Evolutionary conservation across 2,113 vertebrate genomes (phyloP).

Genomic region (Ovibos moschatus): DNA sequence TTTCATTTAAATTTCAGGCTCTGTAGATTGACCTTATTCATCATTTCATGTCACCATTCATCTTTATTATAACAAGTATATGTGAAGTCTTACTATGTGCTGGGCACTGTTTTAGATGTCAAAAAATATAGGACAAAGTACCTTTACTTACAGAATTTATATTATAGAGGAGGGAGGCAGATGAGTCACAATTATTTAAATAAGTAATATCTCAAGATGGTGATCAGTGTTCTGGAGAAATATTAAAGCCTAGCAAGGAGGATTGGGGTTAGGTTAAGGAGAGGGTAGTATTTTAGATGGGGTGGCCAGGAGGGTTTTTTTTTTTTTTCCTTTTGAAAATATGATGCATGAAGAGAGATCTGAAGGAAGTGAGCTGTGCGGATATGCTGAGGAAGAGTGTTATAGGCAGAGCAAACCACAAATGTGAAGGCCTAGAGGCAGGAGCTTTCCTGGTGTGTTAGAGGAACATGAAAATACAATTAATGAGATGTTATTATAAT

Average conservation of each 20-base stretch:
- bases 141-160: not conserved
- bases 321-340: not conserved
- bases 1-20: not conserved
- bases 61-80: not conserved
- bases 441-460: not conserved
- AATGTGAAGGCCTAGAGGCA: not conserved
- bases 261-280: not conserved
- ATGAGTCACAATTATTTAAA: not conserved
- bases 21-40: not conserved
- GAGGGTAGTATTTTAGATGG: not conserved
- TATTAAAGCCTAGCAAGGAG: not conserved
- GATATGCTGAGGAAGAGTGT: not conserved
- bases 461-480: not conserved
- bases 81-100: not conserved
- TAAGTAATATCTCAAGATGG: not conserved
- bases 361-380: not conserved
- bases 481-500: not conserved
- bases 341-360: not conserved
- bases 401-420: not conserved
- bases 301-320: not conserved
- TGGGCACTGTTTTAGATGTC: not conserved
- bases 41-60: not conserved
- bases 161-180: not conserved
- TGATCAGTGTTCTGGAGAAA: not conserved
- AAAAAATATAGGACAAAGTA: not conserved